Percentiles rank a stretch among this genome's conserved stretches.
Conservation (phyloP, 2,113 vertebrate species). For the Dolichotis patagonum region DNA sequence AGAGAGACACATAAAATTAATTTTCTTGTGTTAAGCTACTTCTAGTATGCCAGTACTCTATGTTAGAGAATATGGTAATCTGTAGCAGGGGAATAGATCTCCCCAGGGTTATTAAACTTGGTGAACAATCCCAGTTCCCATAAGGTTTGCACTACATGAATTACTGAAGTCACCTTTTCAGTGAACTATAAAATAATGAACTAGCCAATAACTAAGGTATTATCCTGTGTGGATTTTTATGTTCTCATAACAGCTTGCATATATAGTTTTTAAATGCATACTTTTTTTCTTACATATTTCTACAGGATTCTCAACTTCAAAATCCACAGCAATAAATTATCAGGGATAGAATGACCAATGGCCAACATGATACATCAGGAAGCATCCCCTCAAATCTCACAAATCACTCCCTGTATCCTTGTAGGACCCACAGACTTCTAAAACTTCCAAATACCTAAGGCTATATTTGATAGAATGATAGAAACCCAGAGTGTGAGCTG, state of each 20-base stretch:
- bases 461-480: neutral
- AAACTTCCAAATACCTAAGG: neutral
- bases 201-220: neutral
- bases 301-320: constrained; percentile 35
- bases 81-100: neutral
- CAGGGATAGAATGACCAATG: neutral
- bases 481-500: neutral
- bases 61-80: neutral
- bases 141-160: neutral
- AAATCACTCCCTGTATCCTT: neutral
- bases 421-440: neutral
- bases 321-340: neutral
- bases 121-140: neutral
- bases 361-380: neutral
- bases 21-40: neutral
- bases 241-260: neutral
- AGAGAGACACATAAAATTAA: neutral
- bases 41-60: neutral
- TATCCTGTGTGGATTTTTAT: neutral
- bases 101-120: neutral
- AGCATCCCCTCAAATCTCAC: neutral
- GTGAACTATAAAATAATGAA: neutral
- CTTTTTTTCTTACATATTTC: neutral
- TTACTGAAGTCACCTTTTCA: neutral
- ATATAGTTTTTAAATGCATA: constrained; percentile 15